Base-by-base conservation (phyloP, 1,140 invertebrate species). In the Goniozus legneri region DNA sequence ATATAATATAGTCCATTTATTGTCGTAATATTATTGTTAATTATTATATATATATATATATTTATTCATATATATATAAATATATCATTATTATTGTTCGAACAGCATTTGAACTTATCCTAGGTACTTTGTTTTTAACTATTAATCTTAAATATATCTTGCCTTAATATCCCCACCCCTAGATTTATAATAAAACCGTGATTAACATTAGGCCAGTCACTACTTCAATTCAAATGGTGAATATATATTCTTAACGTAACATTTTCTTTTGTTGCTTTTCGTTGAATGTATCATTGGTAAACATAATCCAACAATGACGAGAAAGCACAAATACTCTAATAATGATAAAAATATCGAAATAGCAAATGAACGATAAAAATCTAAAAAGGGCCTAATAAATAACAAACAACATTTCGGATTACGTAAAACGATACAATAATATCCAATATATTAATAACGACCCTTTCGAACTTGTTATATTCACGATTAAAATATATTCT, bases 41-140 rank as follows among this genome's bases (percentile, higher is more conserved):
- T n/a, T n/a, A n/a, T n/a, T 67, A 67, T 34, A 27, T 27, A 27
- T 27, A 27, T 65, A 37, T 62, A 60, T 56, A 56, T 60, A 49
- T 58, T 39, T 40, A 48, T 46, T 20, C 53, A 47, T 53, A 37
- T 47, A 52, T 59, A 43, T 56, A 52, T 65, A 61, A 71, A 68
- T 70, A 67, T 69, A 65, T 73, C 64, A 63, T 58, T 67, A 73
- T 76, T 76, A 76, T 76, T 76, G 73, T 76, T 73, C 73, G 72
- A 75, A 76, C 72, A 76, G 73, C 73, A 76, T 76, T 65, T 58
- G 56, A 71, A 61, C 69, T 74, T 73, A 75, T 64, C 63, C 65
- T 75, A 73, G 49, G 41, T 57, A 55, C 49, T 50, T 54, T 52
- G 47, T 40, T 34, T 61, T 60, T 53, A 44, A 47, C 50, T 56